Evolutionary conservation across 2,888 invertebrate species (phyloP), one percentile per base, ranked within the genome.

Genomic region (Hetaerina titia): DNA sequence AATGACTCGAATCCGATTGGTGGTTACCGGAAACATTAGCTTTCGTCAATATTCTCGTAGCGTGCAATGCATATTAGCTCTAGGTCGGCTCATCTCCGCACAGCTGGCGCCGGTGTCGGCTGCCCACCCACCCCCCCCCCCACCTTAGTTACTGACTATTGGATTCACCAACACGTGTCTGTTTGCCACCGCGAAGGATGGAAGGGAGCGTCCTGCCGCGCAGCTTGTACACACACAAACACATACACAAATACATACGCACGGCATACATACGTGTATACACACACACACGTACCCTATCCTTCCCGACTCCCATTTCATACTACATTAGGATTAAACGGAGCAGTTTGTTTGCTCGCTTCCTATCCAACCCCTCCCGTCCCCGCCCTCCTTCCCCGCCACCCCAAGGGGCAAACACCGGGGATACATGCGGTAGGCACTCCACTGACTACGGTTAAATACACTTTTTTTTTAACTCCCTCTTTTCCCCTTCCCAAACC

Each of bases 271-370:
- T 31, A 81, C 5, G 17, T 2, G n/a, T 69, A 69, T 2, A 17
- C n/a, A 17, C 11, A 15, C 63, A 2, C 19, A 17, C 17, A 31
- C 25, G 17, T 31, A n/a, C 63, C 31, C 63, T 25, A 13, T 92
- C 56, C 92, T 56, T 69, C 69, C 64, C 69, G 69, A 92, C 64
- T 69, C 56, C 92, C 92, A 92, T 92, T 92, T 92, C 92, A 69
- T 92, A 92, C 69, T 69, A 31, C 92, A 92, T 92, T 92, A 92
- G 69, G 92, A 92, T 92, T 69, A 92, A 92, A 92, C 92, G 92
- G 92, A 92, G 92, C 92, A 92, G 92, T 92, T 92, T 92, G 69
- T 92, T 92, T 92, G 92, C 57, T 13, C 64, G 13, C 89, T 58
- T 81, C 31, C 81, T 31, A 81, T 31, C 81, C 45, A 45, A 45